A percentile compares a stretch with the other conserved stretches of the same genome.
phyloP scores from a whole-genome alignment of 37 sponge, comb jelly and placozoan species.

The Spongia lamella region DNA sequence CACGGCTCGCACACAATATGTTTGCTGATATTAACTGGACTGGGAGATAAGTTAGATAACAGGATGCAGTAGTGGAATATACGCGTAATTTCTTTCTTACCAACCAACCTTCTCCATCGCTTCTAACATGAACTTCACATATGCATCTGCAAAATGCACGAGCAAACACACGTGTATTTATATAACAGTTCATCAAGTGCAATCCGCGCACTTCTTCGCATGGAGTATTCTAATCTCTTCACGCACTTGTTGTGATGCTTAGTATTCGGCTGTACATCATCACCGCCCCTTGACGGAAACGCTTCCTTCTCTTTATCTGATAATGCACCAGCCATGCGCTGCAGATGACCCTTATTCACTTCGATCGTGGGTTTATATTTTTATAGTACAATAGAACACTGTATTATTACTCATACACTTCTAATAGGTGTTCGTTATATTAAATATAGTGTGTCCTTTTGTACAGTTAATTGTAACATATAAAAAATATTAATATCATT shows the following conservation, averaged over 20 bases:
- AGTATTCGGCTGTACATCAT: conserved; percentile 5
- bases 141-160: conserved; percentile 36
- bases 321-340: background rate
- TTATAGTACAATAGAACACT: no score
- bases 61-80: background rate
- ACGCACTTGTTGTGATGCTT: conserved; percentile 43
- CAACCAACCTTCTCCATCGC: conserved; percentile 87
- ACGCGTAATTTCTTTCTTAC: conserved; percentile 35
- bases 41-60: conserved; percentile 10
- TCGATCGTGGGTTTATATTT: no score
- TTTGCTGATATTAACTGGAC: conserved; percentile 74
- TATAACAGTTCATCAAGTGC: no score
- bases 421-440: no score
- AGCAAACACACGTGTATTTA: background rate
- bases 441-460: no score
- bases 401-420: no score
- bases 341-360: no score
- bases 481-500: no score
- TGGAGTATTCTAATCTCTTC: conserved; percentile 43
- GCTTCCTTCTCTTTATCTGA: conserved; percentile 25
- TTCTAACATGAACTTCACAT: conserved; percentile 85
- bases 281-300: conserved; percentile 26
- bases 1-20: conserved; percentile 94
- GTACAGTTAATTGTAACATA: no score
- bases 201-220: conserved; percentile 19